Percentiles rank a stretch among this genome's conserved stretches.
Conservation (phyloP, 2,113 vertebrate genomes). For the Panthera uncia region DNA sequence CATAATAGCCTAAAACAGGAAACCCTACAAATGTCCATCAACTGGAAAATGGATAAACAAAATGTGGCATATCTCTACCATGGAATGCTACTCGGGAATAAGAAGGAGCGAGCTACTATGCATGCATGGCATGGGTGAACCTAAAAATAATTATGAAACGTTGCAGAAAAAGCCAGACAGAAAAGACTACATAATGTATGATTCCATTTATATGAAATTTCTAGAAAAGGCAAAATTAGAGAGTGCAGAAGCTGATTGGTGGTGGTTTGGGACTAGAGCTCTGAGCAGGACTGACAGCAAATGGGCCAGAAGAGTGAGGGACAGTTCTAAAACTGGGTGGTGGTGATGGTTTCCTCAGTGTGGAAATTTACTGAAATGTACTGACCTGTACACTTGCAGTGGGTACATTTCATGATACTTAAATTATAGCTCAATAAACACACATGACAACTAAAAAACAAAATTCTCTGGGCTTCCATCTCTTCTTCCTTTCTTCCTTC, state of each 20-base stretch:
- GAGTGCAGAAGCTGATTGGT: background rate
- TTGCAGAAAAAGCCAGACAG: background rate
- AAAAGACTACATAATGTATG: background rate
- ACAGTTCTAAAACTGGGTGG: background rate
- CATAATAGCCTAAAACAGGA: background rate
- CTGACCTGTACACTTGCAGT: background rate
- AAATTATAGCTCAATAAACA: background rate
- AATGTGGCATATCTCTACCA: background rate
- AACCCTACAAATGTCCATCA: background rate
- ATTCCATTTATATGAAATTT: background rate
- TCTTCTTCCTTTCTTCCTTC: background rate
- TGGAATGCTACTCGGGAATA: too few species aligned
- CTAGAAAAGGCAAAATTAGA: background rate
- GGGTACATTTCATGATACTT: background rate
- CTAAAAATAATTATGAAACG: background rate
- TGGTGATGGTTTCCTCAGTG: background rate
- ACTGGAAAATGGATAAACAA: background rate
- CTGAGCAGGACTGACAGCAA: background rate
- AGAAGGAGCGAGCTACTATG: background rate
- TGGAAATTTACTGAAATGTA: background rate
- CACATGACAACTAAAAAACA: background rate
- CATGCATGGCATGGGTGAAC: background rate
- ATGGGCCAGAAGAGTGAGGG: background rate
- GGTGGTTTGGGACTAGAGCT: background rate
- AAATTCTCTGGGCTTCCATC: background rate